Conservation (phyloP, 2,113 vertebrate species). For the Halcyon senegalensis region DNA sequence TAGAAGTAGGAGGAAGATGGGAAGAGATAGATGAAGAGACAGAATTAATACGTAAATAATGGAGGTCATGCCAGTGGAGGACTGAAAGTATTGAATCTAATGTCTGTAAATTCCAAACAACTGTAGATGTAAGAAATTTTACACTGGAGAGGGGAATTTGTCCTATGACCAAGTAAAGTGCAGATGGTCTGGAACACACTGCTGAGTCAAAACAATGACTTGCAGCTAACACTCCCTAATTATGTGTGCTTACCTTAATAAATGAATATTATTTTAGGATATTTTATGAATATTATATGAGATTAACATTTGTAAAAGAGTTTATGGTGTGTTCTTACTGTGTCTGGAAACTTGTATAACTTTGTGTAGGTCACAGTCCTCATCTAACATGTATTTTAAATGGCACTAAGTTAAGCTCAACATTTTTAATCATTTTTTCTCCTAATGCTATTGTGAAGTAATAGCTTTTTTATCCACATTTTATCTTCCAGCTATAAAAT, state of each 20-base stretch:
- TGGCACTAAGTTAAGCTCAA: background rate
- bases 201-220: background rate
- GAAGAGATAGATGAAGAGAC: background rate
- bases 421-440: background rate
- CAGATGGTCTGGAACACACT: background rate
- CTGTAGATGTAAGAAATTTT: background rate
- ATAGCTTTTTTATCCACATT: conserved; percentile 26
- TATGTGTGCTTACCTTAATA: background rate
- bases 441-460: background rate
- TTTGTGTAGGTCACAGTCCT: background rate
- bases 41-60: background rate
- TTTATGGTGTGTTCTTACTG: background rate
- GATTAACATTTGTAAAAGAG: background rate
- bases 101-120: background rate
- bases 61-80: background rate
- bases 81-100: background rate
- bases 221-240: background rate
- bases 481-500: conserved; percentile 41
- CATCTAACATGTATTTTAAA: background rate
- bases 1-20: background rate
- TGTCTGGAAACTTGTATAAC: background rate
- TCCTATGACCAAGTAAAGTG: background rate
- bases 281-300: background rate
- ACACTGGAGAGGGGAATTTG: background rate
- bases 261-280: background rate